Conservation (phyloP, 2,113 vertebrate species). For the Heterocephalus glaber region DNA sequence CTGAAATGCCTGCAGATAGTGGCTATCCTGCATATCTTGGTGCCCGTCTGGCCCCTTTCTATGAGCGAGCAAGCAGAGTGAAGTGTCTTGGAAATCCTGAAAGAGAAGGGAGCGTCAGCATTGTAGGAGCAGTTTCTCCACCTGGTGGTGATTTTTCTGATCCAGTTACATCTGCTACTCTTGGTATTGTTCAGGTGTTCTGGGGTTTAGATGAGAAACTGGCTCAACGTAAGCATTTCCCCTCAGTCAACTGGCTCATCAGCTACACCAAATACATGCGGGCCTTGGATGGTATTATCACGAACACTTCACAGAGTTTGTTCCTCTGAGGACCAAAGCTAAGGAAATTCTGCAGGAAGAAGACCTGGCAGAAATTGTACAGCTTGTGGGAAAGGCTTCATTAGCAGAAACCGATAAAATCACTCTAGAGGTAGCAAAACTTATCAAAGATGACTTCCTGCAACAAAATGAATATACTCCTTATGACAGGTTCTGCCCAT, state of each 20-base stretch:
- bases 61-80: conserved; percentile 96
- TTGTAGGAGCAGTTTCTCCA: conserved; percentile 98
- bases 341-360: conserved; percentile 99
- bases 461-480: too few relatives aligned
- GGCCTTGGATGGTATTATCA: conserved; percentile 96
- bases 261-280: conserved; percentile 99
- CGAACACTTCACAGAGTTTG: conserved; percentile 97
- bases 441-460: too few relatives aligned
- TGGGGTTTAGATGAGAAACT: too few relatives aligned
- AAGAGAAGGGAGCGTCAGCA: conserved; percentile 97
- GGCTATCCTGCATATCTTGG: conserved; percentile 98
- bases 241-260: too few relatives aligned
- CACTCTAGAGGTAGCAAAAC: too few relatives aligned
- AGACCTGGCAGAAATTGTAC: conserved; percentile 97
- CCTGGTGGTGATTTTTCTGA: too few relatives aligned
- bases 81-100: conserved; percentile 99
- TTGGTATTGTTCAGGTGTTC: too few relatives aligned
- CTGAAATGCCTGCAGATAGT: conserved; percentile 99
- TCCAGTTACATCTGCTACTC: too few relatives aligned
- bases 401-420: too few relatives aligned
- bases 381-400: conserved; percentile 99
- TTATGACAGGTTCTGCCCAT: too few relatives aligned
- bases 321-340: conserved; percentile 95
- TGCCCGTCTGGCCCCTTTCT: conserved; percentile 96
- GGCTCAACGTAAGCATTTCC: too few relatives aligned